Evolutionary conservation across 1,140 invertebrate genomes (phyloP), one percentile per base, ranked within the genome.

Genomic region (Cotesia typhae): DNA sequence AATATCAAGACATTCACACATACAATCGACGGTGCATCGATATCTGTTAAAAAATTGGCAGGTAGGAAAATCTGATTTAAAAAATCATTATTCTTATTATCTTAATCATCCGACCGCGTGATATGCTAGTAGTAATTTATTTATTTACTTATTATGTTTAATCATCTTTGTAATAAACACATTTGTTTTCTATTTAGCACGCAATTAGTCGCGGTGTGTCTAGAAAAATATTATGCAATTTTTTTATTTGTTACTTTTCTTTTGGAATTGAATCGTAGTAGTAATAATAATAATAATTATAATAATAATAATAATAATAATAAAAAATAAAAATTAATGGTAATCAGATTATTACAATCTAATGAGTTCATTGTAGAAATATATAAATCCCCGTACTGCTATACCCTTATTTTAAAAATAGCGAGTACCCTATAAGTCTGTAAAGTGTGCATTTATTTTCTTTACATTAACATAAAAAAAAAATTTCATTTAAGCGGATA

Each of bases 181-280:
- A 66, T 61, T 73, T 20, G 41, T 60, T 68, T 36, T 10, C 14
- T 65, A 63, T 14, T 20, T 67, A 52, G 53, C 59, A 66, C 47
- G 14, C 38, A 47, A 66, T 76, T 74, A 71, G 65, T 77, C 63
- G 10, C 57, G 41, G 57, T 35, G 51, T 64, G 47, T 72, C 77
- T 81, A 80, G 75, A 81, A 82, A 81, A 81, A 82, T 82, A 82
- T 79, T 74, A 75, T 79, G 77, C 70, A 71, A 78, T 79, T 81
- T 76, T 37, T 47, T 41, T 47, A 9, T 47, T 28, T 28, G 6
- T 47, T 47, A 47, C 10, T 47, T 47, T 47, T 9, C 41, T 7
- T 47, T 47, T 72, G 59, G 20, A 37, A 66, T 53, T 28, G 17
- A 52, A 66, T 65, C 28, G 28, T 28, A 28, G 28, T 28, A 28